A percentile compares a stretch with the other conserved stretches of the same genome.
phyloP scores from a whole-genome alignment of 2,797 vertebrate species.

The Lepilemur ruficaudatus region DNA sequence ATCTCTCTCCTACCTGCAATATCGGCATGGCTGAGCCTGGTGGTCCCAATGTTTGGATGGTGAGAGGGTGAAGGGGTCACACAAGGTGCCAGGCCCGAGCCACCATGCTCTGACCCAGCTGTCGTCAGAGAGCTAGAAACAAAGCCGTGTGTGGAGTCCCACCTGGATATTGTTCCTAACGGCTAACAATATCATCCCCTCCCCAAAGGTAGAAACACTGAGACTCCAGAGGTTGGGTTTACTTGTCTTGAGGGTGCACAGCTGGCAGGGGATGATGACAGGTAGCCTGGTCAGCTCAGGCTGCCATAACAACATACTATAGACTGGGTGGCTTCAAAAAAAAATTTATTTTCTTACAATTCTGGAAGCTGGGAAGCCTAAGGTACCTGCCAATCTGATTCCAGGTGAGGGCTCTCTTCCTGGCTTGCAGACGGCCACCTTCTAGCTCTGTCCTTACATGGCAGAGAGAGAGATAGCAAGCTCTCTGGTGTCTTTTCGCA shows the following conservation, averaged over 20 bases:
- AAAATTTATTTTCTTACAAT: background rate
- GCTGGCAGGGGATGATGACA: background rate
- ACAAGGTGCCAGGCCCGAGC: fast-evolving
- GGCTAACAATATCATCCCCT: fast-evolving
- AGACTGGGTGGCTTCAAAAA: background rate
- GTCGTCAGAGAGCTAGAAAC: background rate
- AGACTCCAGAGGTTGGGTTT: background rate
- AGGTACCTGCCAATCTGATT: too few species aligned
- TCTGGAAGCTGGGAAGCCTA: background rate
- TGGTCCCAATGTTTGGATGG: fast-evolving
- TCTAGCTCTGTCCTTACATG: background rate
- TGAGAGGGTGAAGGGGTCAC: fast-evolving
- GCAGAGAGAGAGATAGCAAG: background rate
- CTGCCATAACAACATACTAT: background rate
- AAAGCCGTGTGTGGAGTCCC: background rate
- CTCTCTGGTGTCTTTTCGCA: background rate
- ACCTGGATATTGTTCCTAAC: background rate
- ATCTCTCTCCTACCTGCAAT: background rate
- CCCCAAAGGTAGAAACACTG: background rate
- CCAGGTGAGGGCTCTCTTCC: background rate
- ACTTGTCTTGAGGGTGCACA: background rate
- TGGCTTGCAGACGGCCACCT: background rate
- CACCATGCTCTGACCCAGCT: fast-evolving
- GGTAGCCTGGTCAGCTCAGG: background rate
- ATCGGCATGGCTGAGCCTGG: fast-evolving